Base-by-base conservation (phyloP, 2,113 vertebrate genomes). In the Centropus bengalensis region DNA sequence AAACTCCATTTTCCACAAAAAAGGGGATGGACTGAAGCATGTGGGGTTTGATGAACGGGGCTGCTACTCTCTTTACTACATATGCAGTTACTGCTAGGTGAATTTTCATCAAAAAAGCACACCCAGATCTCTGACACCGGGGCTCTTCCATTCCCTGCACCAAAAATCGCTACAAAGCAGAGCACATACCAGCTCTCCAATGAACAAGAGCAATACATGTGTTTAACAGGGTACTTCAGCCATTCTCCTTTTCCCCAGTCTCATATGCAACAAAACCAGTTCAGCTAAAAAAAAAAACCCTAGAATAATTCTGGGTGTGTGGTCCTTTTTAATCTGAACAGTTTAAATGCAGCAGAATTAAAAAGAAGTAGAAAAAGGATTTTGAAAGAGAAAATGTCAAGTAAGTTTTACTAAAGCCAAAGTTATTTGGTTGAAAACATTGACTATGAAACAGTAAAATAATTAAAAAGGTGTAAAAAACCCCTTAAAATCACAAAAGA, bases 141-240 rank as follows among this genome's bases (percentile, higher is more conserved):
- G 24, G 6, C 20, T 18, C 5, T 33, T n/a, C 49, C 7, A 47
- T 38, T 36, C 19, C 22, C 8, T 55, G 9, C 7, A 73, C 12
- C 38, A 63, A 30, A 54, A 88, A 88, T 10, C 22, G 14, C 14
- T 60, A 17, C 22, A 64, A 52, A 60, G 24, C 22, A 38, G 15
- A 45, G 10, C 26, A 2, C 49, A 5, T 10, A 75, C n/a, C 21
- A 12, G 1, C 15, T 80, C 23, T 68, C 24, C 20, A 76, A 16
- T 0, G 5, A 89, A 70, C 21, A 60, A 10, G 3, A 64, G 21
- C 9, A 67, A 45, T n/a, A 33, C 3, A 12, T 4, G 1, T 38
- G 14, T 74, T 82, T 55, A 27, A 27, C 4, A 12, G 0, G 4
- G 26, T 77, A 52, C 5, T 2, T 22, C 6, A 52, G n/a, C 20